Conservation (phyloP, 92 coral and sea anemone genomes). For the Umimayanthus kanabou region DNA sequence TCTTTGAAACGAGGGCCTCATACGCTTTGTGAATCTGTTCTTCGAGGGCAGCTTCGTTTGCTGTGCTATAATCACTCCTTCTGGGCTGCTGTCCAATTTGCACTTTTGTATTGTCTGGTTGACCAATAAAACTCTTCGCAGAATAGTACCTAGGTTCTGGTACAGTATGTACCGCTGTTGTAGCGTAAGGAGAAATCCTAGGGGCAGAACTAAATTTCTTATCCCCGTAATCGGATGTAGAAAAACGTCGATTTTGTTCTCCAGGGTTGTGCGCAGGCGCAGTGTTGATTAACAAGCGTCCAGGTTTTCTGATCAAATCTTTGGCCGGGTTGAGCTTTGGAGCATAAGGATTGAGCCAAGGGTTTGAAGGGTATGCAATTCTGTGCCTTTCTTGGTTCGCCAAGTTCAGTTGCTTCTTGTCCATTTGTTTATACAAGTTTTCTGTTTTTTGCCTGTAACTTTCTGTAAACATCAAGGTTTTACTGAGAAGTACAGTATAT, state of each 20-base stretch:
- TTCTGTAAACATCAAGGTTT: constrained; percentile 16
- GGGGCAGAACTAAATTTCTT: not conserved
- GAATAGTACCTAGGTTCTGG: not conserved
- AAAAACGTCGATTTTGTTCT: not conserved
- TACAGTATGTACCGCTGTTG: not conserved
- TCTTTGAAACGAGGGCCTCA: constrained; percentile 10
- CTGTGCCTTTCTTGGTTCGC: not conserved
- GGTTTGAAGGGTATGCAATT: not conserved
- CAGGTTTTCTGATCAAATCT: not conserved
- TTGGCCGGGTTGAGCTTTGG: not conserved
- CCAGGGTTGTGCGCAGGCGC: not conserved
- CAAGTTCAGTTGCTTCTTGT: not conserved
- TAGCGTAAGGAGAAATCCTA: not conserved
- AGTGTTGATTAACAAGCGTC: not conserved
- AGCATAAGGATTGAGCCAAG: not conserved
- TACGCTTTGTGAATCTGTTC: constrained; percentile 32
- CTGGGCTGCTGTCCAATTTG: not conserved
- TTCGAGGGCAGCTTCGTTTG: constrained; percentile 8
- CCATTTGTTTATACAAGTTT: constrained; percentile 4
- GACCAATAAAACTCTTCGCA: not conserved
- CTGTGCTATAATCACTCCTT: not conserved
- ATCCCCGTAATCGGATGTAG: not conserved
- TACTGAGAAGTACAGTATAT: not conserved
- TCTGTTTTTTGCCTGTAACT: constrained; percentile 21
- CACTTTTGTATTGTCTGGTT: not conserved